phyloP scores from a whole-genome alignment of 2,888 invertebrate species.

The Meiosimyza decipiens region DNA sequence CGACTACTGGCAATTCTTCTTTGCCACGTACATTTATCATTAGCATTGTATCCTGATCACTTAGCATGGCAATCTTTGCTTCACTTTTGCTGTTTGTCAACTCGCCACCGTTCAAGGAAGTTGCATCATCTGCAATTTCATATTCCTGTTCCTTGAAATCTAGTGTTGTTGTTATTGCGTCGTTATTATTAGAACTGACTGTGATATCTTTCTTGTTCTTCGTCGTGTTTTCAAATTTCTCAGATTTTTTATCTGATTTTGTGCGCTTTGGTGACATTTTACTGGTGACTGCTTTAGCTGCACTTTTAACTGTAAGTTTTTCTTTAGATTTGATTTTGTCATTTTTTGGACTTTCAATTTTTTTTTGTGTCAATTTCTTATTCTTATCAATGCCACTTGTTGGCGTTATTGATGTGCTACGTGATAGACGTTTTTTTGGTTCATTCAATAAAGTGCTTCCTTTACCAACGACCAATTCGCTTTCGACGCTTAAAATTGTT shows the following conservation, averaged over 20 bases:
- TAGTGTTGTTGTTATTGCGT: slow-evolving; percentile 49
- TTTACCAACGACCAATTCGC: slow-evolving; percentile 60
- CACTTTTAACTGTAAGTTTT: slow-evolving; percentile 33
- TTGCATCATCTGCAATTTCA: slow-evolving; percentile 71
- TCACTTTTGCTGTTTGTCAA: slow-evolving; percentile 45
- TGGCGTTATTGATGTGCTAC: slow-evolving; percentile 56
- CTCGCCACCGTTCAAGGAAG: slow-evolving; percentile 65
- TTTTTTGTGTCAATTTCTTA: slow-evolving; percentile 37
- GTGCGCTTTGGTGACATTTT: slow-evolving; percentile 52
- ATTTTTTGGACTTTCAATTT: slow-evolving; percentile 35
- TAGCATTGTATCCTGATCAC: slow-evolving; percentile 66
- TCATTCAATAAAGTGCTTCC: slow-evolving; percentile 51
- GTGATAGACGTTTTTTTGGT: slow-evolving; percentile 48
- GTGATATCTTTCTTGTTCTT: slow-evolving; percentile 45
- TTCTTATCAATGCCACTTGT: slow-evolving; percentile 44
- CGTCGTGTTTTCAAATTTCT: slow-evolving; percentile 39
- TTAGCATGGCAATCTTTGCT: slow-evolving; percentile 68
- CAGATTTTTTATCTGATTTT: slow-evolving; percentile 52
- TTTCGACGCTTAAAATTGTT: slow-evolving; percentile 64
- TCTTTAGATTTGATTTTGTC: slow-evolving; percentile 42
- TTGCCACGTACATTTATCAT: slow-evolving; percentile 74
- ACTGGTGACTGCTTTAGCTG: slow-evolving; percentile 44
- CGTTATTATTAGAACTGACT: slow-evolving; percentile 31
- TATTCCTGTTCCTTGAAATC: slow-evolving; percentile 65
- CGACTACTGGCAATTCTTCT: slow-evolving; percentile 76